phyloP scores from a whole-genome alignment of 1,140 invertebrate species.

The Calosoma granatense region DNA sequence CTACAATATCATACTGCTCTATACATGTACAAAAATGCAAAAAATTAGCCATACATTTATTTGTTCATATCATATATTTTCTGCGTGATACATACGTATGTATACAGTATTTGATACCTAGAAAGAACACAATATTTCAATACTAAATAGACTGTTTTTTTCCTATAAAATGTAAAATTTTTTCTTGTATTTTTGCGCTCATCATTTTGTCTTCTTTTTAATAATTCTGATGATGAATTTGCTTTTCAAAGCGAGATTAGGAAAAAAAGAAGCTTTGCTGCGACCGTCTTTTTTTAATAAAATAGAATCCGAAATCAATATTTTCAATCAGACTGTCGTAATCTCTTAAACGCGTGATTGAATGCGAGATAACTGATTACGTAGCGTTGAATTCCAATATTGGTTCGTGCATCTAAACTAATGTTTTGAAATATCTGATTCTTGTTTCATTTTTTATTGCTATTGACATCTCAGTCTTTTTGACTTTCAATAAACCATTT shows the following conservation, averaged over 20 bases:
- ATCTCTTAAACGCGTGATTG: conserved; percentile 6
- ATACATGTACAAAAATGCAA: too few species aligned
- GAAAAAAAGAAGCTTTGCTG: neutral
- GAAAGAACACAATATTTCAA: too few species aligned
- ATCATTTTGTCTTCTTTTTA: too few species aligned
- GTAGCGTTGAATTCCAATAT: neutral
- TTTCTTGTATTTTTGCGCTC: neutral
- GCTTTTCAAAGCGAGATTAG: conserved; percentile 6
- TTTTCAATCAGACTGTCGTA: conserved; percentile 4
- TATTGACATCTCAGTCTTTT: neutral
- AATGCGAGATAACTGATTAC: conserved; percentile 3
- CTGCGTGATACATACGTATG: too few species aligned
- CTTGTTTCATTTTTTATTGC: neutral
- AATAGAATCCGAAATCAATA: conserved; percentile 2
- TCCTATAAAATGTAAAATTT: too few species aligned
- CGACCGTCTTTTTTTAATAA: neutral
- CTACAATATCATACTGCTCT: too few species aligned
- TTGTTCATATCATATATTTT: too few species aligned
- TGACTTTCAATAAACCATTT: too few species aligned
- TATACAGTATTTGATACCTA: too few species aligned
- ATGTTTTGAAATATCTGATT: neutral
- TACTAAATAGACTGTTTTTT: too few species aligned
- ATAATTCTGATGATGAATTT: neutral
- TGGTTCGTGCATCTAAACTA: neutral
- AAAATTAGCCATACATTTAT: too few species aligned